Conservation (phyloP, 2,797 vertebrate species). For the Diplodus puntazzo region DNA sequence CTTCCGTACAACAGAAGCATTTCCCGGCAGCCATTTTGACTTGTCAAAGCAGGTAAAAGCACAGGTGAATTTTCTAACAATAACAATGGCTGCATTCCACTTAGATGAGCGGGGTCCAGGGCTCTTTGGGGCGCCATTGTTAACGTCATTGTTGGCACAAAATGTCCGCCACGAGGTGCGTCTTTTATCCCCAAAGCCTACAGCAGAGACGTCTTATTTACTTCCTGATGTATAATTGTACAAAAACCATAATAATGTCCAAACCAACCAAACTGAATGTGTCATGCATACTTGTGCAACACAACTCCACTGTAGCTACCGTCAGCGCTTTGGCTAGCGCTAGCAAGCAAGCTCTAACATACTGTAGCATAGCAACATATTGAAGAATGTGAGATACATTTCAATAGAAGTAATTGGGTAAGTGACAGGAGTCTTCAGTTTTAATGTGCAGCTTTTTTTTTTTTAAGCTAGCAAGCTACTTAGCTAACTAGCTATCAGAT, state of each 20-base stretch:
- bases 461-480: conserved; percentile 66
- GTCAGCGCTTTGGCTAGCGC: neutral
- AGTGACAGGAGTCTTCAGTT: conserved; percentile 58
- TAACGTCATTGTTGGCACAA: too few species aligned
- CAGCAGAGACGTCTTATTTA: neutral
- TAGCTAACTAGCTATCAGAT: conserved; percentile 71
- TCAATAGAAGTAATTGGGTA: conserved; percentile 65
- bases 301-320: neutral
- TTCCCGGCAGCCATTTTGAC: too few species aligned
- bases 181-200: too few species aligned
- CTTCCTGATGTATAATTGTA: neutral
- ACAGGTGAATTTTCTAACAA: too few species aligned
- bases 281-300: neutral
- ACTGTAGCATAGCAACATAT: neutral
- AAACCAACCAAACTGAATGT: neutral
- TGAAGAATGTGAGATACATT: conserved; percentile 31
- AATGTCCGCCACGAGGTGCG: too few species aligned
- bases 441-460: conserved; percentile 37
- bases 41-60: too few species aligned
- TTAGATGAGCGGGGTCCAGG: too few species aligned
- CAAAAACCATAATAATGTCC: neutral
- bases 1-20: too few species aligned
- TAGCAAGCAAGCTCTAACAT: conserved; percentile 21
- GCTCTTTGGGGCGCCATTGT: too few species aligned
- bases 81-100: too few species aligned